Percentiles rank a stretch among this genome's conserved stretches.
Conservation (phyloP, 2,113 vertebrate genomes). For the Hydropotes inermis region DNA sequence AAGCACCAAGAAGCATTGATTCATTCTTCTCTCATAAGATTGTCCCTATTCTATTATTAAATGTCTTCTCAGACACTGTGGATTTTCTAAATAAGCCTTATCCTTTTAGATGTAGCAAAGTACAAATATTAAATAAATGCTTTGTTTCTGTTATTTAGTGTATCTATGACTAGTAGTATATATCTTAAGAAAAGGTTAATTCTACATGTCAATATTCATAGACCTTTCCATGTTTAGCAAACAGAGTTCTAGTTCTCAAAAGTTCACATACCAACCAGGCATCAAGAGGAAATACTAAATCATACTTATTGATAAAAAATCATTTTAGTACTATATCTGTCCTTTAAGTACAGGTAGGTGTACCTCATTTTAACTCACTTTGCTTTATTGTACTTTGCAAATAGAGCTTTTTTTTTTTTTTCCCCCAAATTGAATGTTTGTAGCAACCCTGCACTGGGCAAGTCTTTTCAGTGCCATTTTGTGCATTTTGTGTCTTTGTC, state of each 20-base stretch:
- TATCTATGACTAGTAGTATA: neutral
- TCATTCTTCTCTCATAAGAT: conserved; percentile 19
- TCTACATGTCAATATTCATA: neutral
- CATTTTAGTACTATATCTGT: neutral
- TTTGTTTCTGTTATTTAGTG: neutral
- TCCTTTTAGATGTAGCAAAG: conserved; percentile 18
- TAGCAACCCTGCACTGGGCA: neutral
- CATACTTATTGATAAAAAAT: conserved; percentile 10
- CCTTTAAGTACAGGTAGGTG: neutral
- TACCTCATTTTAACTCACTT: neutral
- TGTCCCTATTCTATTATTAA: conserved; percentile 1
- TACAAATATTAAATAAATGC: conserved; percentile 27
- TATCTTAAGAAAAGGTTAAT: neutral
- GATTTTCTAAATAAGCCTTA: neutral
- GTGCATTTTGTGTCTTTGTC: neutral
- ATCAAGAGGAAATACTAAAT: neutral
- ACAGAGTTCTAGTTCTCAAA: neutral
- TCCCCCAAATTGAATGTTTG: neutral
- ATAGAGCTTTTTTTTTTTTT: neutral
- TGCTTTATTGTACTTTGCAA: neutral
- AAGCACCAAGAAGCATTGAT: neutral
- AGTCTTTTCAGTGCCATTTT: neutral
- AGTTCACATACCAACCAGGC: neutral
- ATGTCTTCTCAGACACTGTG: neutral
- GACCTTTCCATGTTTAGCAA: conserved; percentile 37